These are phyloP conservation scores for Silurus meridionalis DNA, from an alignment of 2,113 vertebrate species.

Conservation along the genomic window DNA sequence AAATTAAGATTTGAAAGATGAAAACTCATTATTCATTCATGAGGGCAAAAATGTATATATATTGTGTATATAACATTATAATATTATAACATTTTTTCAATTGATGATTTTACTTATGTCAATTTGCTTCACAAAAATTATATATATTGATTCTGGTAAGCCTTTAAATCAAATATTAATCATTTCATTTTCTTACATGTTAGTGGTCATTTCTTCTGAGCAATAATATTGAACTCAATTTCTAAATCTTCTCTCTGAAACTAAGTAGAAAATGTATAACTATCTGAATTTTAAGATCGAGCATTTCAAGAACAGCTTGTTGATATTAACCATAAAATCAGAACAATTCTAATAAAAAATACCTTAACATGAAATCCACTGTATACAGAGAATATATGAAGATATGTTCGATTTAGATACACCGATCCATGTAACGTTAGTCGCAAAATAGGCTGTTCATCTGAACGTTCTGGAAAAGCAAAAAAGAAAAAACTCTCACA, in stretches of 20 bases:
- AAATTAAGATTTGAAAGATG: too few relatives aligned
- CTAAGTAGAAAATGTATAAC: background rate
- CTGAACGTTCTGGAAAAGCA: background rate
- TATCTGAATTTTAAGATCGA: background rate
- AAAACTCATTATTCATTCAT: background rate
- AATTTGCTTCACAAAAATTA: background rate
- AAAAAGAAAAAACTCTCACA: too few relatives aligned
- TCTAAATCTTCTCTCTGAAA: background rate
- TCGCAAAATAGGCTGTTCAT: background rate
- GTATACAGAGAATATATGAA: background rate
- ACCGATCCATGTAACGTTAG: background rate
- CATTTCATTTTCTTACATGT: background rate
- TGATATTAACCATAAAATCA: background rate
- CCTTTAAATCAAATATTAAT: background rate
- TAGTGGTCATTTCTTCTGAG: background rate
- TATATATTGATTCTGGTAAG: background rate
- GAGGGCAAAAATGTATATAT: background rate
- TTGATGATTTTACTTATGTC: background rate
- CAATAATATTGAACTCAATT: background rate
- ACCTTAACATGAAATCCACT: background rate
- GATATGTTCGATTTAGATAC: background rate
- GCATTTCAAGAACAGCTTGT: background rate
- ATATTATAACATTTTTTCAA: background rate
- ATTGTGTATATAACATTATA: too few relatives aligned
- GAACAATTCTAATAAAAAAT: background rate